Base-by-base conservation (phyloP, 2,113 vertebrate species). In the Brachypteracias leptosomus region DNA sequence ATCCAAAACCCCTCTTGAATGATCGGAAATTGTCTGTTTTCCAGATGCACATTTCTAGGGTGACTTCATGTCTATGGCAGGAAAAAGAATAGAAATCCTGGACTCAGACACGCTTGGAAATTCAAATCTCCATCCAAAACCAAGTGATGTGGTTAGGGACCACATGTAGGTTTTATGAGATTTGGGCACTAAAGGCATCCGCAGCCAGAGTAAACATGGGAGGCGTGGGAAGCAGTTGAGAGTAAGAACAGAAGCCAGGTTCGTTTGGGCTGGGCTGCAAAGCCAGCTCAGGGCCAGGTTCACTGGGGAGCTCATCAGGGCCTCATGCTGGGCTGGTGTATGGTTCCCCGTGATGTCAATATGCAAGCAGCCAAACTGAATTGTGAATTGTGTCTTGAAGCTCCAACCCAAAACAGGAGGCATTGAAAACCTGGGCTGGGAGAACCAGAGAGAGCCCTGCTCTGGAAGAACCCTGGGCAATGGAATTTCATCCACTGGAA, bases 271-370 rank as follows among this genome's bases (percentile, higher is more conserved):
- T 74, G 68, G 25, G 42, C 68, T 89, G 47, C 18, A 91, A 52
- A 72, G 10, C 24, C 52, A 61, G 7, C 49, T 74, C 18, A 91
- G 49, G 68, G 10, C 24, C 29, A 36, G 4, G 33, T 22, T 42
- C 67, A 19, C 40, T 2, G 13, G 10, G 17, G 17, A 73, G 4
- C 13, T 51, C 3, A 0, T n/a, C 36, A 59, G 29, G 26, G 54
- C 70, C 38, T 61, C 1, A 0, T 0, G 0, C 35, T 57, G 59
- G 36, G 35, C 33, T 67, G 16, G 4, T 57, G 11, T 9, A 10
- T 16, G 21, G 14, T 6, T 26, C 42, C 17, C 83, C 1, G 1
- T 7, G 40, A 73, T 49, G 54, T 2, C 2, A 5, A 31, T 47
- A 26, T 28, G 18, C 14, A 74, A 66, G 26, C 26, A 88, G n/a